These are phyloP conservation scores for Chroicocephalus ridibundus DNA, from an alignment of 2,113 vertebrate species.

Conservation along the genomic window DNA sequence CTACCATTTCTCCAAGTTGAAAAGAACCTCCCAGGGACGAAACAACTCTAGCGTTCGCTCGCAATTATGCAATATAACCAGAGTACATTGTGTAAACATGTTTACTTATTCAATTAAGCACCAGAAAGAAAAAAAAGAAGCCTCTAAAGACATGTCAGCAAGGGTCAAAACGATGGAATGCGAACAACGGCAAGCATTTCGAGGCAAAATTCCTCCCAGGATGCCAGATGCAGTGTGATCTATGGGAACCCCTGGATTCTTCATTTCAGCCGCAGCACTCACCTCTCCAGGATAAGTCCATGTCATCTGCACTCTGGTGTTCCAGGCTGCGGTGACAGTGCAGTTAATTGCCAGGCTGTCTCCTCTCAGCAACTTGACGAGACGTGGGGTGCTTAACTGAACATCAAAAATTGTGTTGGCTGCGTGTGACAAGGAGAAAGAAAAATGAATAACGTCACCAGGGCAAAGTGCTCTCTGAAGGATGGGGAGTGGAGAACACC, in stretches of 20 bases:
- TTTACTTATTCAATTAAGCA: conserved; percentile 43
- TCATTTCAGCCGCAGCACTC: conserved; percentile 37
- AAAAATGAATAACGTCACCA: not conserved
- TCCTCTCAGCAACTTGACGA: conserved; percentile 79
- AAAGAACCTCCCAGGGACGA: conserved; percentile 33
- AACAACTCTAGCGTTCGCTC: not conserved
- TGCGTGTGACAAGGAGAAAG: conserved; percentile 38
- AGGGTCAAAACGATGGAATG: conserved; percentile 14
- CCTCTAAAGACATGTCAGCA: conserved; percentile 38
- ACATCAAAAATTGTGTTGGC: conserved; percentile 86
- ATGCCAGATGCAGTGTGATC: not conserved
- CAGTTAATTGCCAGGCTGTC: conserved; percentile 86
- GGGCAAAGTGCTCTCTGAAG: not conserved
- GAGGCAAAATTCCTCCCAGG: not conserved
- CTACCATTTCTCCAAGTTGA: not conserved
- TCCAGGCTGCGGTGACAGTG: conserved; percentile 83
- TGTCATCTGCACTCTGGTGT: conserved; percentile 89
- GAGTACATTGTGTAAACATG: conserved; percentile 11
- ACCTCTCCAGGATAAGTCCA: conserved; percentile 93
- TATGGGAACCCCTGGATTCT: not conserved
- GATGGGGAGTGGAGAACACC: fast-evolving
- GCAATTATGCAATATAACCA: conserved; percentile 12
- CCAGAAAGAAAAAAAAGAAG: conserved; percentile 10
- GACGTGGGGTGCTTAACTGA: conserved; percentile 78
- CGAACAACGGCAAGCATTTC: not conserved